phyloP scores from a whole-genome alignment of 2,113 vertebrate species.

The human region DNA sequence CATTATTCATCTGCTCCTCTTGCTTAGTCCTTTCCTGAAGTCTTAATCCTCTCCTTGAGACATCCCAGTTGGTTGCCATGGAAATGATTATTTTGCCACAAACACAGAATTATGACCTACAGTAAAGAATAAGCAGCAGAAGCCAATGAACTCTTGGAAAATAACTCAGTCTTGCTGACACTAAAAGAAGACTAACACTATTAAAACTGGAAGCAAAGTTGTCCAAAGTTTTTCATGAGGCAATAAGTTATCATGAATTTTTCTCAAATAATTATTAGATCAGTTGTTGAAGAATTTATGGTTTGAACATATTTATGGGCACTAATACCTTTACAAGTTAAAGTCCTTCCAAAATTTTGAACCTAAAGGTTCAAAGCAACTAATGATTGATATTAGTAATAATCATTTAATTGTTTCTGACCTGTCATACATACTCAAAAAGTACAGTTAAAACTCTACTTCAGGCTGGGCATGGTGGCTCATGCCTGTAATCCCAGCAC shows the following conservation, averaged over 20 bases:
- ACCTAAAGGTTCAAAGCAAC: not conserved
- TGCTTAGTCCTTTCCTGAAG: conserved; percentile 39
- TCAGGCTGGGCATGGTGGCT: no score
- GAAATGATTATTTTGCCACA: conserved; percentile 67
- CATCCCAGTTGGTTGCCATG: conserved; percentile 44
- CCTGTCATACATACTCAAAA: not conserved
- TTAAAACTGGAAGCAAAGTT: conserved; percentile 11
- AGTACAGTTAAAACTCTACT: not conserved
- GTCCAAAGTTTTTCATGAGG: conserved; percentile 10
- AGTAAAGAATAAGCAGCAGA: conserved; percentile 38
- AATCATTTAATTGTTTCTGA: not conserved
- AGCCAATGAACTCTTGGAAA: not conserved
- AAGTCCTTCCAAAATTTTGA: not conserved
- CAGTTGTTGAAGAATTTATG: not conserved
- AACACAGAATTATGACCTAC: conserved; percentile 47
- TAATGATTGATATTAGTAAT: not conserved
- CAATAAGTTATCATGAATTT: not conserved
- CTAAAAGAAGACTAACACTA: not conserved
- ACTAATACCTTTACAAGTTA: not conserved
- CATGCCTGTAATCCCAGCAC: no score
- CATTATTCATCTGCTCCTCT: conserved; percentile 9
- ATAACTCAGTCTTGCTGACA: conserved; percentile 2
- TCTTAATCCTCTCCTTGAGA: conserved; percentile 43
- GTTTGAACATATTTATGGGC: not conserved
- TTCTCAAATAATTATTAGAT: conserved; percentile 34